Percentiles rank a stretch among this genome's conserved stretches.
Conservation (phyloP, 2,888 invertebrate genomes). For the Euplexia lucipara region DNA sequence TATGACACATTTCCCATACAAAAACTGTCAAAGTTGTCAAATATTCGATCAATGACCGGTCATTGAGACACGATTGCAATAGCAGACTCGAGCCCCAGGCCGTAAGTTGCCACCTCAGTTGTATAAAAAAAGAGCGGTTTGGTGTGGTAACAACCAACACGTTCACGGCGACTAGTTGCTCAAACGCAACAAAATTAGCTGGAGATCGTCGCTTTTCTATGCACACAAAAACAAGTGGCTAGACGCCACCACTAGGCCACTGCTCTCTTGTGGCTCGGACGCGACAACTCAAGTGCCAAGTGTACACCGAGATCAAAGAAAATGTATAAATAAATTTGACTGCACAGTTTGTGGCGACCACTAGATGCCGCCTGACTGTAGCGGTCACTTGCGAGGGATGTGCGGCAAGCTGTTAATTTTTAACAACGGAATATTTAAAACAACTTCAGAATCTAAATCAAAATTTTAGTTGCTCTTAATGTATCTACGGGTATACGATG, state of each 20-base stretch:
- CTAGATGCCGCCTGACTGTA: not conserved
- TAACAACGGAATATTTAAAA: too few relatives aligned
- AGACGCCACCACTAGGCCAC: slow-evolving; percentile 7
- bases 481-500: too few relatives aligned
- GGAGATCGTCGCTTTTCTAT: not conserved
- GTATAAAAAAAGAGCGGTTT: too few relatives aligned
- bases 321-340: slow-evolving; percentile 29
- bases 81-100: too few relatives aligned
- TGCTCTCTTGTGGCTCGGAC: slow-evolving; percentile 28
- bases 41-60: too few relatives aligned
- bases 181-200: not conserved
- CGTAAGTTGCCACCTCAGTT: not conserved
- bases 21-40: too few relatives aligned
- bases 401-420: not conserved
- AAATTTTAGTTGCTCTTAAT: too few relatives aligned
- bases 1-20: too few relatives aligned
- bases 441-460: too few relatives aligned
- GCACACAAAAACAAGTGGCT: not conserved
- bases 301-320: slow-evolving; percentile 35
- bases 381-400: not conserved
- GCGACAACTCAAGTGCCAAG: slow-evolving; percentile 32
- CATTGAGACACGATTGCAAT: too few relatives aligned
- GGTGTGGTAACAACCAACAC: not conserved
- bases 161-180: not conserved
- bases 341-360: slow-evolving; percentile 11